These are phyloP conservation scores for Xylophagus ater DNA, from an alignment of 2,888 invertebrate genomes.

Conservation along the genomic window DNA sequence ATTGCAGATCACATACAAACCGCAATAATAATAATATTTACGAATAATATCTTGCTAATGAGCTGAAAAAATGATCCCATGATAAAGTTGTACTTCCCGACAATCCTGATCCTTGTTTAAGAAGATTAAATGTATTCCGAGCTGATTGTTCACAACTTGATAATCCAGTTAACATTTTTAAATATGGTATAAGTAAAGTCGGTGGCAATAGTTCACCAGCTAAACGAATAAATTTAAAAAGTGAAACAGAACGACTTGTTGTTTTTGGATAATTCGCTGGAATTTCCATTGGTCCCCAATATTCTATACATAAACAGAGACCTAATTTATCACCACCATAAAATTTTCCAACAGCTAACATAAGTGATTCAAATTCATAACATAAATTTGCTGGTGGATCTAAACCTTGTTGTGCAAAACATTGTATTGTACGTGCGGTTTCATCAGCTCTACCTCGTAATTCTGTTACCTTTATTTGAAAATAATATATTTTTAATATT, in stretches of 20 bases:
- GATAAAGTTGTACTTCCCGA: conserved; percentile 49
- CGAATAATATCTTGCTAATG: conserved; percentile 61
- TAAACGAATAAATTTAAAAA: conserved; percentile 83
- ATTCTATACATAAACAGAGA: conserved; percentile 62
- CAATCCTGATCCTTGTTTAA: conserved; percentile 52
- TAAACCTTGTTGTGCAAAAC: conserved; percentile 64
- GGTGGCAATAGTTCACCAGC: conserved; percentile 79
- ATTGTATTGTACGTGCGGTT: conserved; percentile 64
- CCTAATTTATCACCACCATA: conserved; percentile 64
- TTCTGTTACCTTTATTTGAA: conserved; percentile 49
- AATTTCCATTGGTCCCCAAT: conserved; percentile 50
- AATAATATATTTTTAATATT: not conserved
- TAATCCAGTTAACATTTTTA: conserved; percentile 75
- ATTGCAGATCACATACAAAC: not conserved
- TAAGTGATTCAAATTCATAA: conserved; percentile 72
- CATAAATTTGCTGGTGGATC: conserved; percentile 60
- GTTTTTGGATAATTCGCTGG: conserved; percentile 24
- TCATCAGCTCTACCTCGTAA: conserved; percentile 79
- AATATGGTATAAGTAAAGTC: conserved; percentile 73
- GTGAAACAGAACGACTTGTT: conserved; percentile 57
- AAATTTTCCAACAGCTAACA: conserved; percentile 65
- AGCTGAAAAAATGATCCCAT: conserved; percentile 77
- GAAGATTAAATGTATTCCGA: conserved; percentile 61
- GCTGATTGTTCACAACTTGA: conserved; percentile 68
- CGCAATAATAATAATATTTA: conserved; percentile 30